Base-by-base conservation (phyloP, 2,888 invertebrate species). In the Stenichneumon culpator region DNA sequence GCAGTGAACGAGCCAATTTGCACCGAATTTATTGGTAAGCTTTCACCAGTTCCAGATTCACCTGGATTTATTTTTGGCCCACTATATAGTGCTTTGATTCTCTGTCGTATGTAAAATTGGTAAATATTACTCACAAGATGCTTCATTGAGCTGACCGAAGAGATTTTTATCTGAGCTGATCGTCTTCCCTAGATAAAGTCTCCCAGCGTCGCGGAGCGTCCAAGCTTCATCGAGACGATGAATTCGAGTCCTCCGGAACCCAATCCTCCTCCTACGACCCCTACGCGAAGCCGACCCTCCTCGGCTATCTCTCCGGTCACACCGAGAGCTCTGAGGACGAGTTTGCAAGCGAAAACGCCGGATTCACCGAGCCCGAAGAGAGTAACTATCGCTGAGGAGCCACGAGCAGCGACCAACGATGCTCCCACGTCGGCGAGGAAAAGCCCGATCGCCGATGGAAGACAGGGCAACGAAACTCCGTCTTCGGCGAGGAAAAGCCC, bases 231-330 rank as follows among this genome's bases (percentile, higher is more conserved):
- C 86, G 74, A 87, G 79, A 73, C 60, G 52, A 72, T 50, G 50
- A 73, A 79, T 54, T 70, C 81, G 65, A 82, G 79, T 65, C 80
- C 82, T 77, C 79, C 80, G 73, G 89, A 88, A 65, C 92, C 92
- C 36, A 91, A 91, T 44, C 92, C 93, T 52, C 92, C 92, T 47
- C 93, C 93, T 9, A 89, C 92, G 0, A 92, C 93, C 22, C 93
- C 93, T 7, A 93, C 90, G 28, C 89, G 89, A 79, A 78, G 86
- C 52, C 89, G 90, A 22, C 86, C 87, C 32, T 82, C 88, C 32
- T 87, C 84, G 22, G 87, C 90, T 4, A 79, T 89, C 11, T 87
- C 90, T 3, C 83, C 89, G n/a, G 84, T 93, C 25, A 93, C 92
- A 5, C 91, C 93, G 28, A 89, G 89, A 86, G 92, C 92, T 9